Conservation (phyloP, 2,888 invertebrate species). For the Apamea monoglypha region DNA sequence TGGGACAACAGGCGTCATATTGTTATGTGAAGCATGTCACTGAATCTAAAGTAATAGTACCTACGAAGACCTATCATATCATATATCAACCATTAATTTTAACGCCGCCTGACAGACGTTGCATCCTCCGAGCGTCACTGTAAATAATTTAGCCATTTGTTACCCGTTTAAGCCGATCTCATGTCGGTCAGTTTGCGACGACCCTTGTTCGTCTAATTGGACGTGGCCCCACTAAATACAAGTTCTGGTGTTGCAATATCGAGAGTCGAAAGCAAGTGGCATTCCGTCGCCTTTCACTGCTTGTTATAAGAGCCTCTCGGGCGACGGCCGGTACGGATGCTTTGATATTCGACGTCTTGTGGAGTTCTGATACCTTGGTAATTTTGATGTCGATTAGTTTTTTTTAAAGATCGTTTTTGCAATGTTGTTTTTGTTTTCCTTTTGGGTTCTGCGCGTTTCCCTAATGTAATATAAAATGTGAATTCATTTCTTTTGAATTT, state of each 20-base stretch:
- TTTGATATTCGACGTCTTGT: constrained; percentile 30
- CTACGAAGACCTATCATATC: too few relatives aligned
- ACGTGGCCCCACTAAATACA: constrained; percentile 59
- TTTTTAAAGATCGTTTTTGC: not conserved
- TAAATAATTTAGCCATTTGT: not conserved
- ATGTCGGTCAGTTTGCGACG: constrained; percentile 2
- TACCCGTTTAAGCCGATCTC: not conserved
- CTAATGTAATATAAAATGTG: not conserved
- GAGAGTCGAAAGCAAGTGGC: constrained; percentile 73
- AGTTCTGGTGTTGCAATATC: constrained; percentile 67
- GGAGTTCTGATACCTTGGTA: constrained; percentile 46
- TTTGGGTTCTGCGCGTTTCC: not conserved
- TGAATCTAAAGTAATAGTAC: not conserved
- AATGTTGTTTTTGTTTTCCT: not conserved
- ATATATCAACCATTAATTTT: not conserved
- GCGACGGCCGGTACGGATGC: constrained; percentile 38
- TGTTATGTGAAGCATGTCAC: not conserved
- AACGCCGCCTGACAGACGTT: not conserved
- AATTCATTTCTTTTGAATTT: not conserved
- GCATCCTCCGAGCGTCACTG: not conserved
- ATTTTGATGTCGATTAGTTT: not conserved
- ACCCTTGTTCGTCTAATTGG: constrained; percentile 47
- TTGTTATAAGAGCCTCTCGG: constrained; percentile 55
- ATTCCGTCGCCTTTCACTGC: constrained; percentile 72
- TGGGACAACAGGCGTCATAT: not conserved